A percentile compares a stretch with the other conserved stretches of the same genome.
Evolutionary conservation across 1,140 invertebrate genomes (phyloP).

Genomic region (Zaprionus inermis): DNA sequence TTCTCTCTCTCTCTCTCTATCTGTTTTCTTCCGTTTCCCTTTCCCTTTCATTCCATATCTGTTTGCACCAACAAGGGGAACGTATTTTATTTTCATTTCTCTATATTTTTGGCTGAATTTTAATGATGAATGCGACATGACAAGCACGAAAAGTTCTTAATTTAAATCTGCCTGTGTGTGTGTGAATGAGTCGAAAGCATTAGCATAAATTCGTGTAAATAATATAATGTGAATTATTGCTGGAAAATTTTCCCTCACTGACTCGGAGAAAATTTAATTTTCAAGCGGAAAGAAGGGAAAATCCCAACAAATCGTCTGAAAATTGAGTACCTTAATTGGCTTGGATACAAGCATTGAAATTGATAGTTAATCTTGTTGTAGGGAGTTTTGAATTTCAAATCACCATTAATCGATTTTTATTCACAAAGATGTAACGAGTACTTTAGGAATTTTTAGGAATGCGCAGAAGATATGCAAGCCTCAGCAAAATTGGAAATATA

Average conservation of each 20-base stretch:
- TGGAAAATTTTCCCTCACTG: conserved; percentile 33
- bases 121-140: conserved; percentile 60
- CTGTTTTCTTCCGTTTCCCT: background rate
- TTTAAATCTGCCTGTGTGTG: conserved; percentile 29
- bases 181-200: conserved; percentile 33
- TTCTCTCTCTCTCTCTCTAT: background rate
- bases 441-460: background rate
- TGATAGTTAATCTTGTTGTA: background rate
- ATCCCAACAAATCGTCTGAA: background rate
- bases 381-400: background rate
- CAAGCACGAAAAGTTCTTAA: conserved; percentile 48
- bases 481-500: background rate
- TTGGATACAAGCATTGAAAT: background rate
- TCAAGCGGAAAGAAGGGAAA: background rate
- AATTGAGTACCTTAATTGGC: background rate
- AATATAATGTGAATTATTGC: conserved; percentile 64
- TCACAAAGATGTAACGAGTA: background rate
- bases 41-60: background rate
- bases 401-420: background rate
- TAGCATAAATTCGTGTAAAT: conserved; percentile 65
- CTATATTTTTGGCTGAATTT: conserved; percentile 55
- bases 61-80: conserved; percentile 10
- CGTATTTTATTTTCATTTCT: conserved; percentile 44
- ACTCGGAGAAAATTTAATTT: conserved; percentile 47
- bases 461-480: background rate